These are phyloP conservation scores for Crypturellus undulatus DNA, from an alignment of 2,113 vertebrate genomes.

Conservation along the genomic window DNA sequence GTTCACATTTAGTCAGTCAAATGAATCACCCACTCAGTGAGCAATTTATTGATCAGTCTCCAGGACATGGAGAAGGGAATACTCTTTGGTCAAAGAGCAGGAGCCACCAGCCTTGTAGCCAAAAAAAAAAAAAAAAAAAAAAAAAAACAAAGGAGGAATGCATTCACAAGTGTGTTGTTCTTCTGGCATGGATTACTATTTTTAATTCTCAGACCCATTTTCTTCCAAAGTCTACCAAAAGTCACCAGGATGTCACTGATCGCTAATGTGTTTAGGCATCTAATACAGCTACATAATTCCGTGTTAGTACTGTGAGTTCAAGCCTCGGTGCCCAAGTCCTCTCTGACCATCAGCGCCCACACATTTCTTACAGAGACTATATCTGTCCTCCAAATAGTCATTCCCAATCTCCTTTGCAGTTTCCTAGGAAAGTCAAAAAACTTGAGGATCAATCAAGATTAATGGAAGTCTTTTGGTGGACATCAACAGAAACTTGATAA, in stretches of 20 bases:
- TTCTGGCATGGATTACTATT: background rate
- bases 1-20: background rate
- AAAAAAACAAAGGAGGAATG: background rate
- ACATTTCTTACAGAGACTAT: background rate
- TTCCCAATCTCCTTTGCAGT: background rate
- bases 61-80: background rate
- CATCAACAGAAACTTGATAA: background rate
- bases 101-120: accelerated
- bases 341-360: background rate
- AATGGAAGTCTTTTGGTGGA: background rate
- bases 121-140: background rate
- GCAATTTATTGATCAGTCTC: background rate
- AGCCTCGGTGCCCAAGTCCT: background rate
- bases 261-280: background rate
- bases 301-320: background rate
- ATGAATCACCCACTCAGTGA: background rate
- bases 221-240: background rate
- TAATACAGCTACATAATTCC: background rate
- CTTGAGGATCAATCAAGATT: background rate
- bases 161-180: background rate
- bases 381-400: background rate
- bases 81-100: background rate
- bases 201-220: background rate
- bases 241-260: background rate
- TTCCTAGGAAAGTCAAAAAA: background rate